Evolutionary conservation across 2,797 vertebrate genomes (phyloP), one percentile per base, ranked within the genome.

Genomic region (Falco berigora): DNA sequence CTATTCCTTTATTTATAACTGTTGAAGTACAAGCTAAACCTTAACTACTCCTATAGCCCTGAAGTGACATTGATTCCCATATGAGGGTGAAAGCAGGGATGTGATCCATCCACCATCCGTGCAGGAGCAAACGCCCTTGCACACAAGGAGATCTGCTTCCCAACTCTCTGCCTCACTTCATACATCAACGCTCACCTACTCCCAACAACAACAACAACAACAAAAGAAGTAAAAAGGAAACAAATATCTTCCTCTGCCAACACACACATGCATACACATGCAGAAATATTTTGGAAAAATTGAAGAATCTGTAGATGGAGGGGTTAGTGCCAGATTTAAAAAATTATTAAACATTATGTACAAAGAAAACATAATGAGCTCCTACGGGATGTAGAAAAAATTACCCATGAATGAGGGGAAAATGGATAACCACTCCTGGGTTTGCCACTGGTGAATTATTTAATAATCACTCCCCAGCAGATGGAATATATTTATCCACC

Each of bases 391-490:
- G 47, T 53, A 96, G 79, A 90, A 96, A 97, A 97, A 96, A 92
- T 87, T 89, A 95, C 14, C 58, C 88, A 92, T 69, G 79, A 94
- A 93, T 71, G 88, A 95, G 87, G 66, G 67, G 62, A 93, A 96
- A 97, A 96, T 72, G 95, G 94, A 94, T 93, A 94, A 89, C 94
- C 63, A 95, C 83, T 94, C 69, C 82, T 78, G 92, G 89, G 58
- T 92, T 91, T 92, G 90, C 49, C 73, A 90, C 92, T 94, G 67
- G 92, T 97, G 82, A 96, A 97, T 98, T 92, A 97, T 96, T 97
- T 95, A 97, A 97, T 97, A 96, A 96, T 94, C 73, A 95, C 52
- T 97, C 94, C 92, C 92, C 75, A 94, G 82, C 77, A 97, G 94
- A 97, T 80, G 78, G 93, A 96, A 86, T 92, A 97, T 77, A 86